phyloP scores from a whole-genome alignment of 2,888 invertebrate genomes.

The Teleogryllus oceanicus region DNA sequence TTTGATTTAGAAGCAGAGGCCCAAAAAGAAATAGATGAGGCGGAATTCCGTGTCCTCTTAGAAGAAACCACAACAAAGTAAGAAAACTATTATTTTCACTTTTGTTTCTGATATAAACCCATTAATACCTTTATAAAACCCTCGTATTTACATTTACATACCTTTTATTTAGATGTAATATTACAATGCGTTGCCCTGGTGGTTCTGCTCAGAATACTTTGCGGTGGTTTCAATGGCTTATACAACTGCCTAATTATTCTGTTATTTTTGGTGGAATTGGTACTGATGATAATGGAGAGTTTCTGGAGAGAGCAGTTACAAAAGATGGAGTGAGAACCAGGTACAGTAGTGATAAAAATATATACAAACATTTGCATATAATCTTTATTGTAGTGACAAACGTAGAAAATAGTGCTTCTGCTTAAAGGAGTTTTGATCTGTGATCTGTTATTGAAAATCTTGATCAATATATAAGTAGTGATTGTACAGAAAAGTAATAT shows the following conservation, averaged over 20 bases:
- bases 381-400: too few species aligned
- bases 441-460: too few species aligned
- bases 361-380: too few species aligned
- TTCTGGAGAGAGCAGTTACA: conserved; percentile 47
- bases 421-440: too few species aligned
- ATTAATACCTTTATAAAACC: neutral
- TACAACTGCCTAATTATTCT: conserved; percentile 41
- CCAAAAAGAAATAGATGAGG: conserved; percentile 45
- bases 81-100: neutral
- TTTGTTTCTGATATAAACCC: neutral
- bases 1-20: conserved; percentile 47
- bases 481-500: too few species aligned
- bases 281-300: conserved; percentile 49
- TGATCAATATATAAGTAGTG: too few species aligned
- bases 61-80: conserved; percentile 42
- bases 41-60: conserved; percentile 43
- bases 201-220: conserved; percentile 54
- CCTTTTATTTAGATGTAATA: conserved; percentile 21
- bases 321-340: conserved; percentile 45
- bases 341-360: too few species aligned
- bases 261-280: conserved; percentile 55
- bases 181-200: conserved; percentile 44
- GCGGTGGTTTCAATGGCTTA: conserved; percentile 50
- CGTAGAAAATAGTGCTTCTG: too few species aligned
- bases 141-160: neutral